Evolutionary conservation across 2,797 vertebrate species (phyloP).

Genomic region (Chelon labrosus): DNA sequence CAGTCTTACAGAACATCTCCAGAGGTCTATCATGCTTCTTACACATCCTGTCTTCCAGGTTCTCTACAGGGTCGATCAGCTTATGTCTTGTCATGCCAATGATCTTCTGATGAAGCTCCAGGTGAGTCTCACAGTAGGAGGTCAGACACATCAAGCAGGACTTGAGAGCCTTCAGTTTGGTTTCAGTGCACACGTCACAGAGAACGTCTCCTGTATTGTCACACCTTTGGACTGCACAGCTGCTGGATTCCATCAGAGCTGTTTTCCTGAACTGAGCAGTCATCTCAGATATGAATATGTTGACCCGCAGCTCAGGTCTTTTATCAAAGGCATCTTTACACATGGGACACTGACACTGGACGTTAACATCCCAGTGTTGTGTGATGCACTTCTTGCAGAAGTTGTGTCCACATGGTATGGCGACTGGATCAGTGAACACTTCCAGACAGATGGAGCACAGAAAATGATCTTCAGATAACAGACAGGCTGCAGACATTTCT

Average conservation of each 20-base stretch:
- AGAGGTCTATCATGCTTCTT: background rate
- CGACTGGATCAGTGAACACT: conserved; percentile 3
- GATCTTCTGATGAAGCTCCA: background rate
- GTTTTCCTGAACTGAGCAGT: background rate
- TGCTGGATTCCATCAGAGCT: background rate
- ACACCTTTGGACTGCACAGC: background rate
- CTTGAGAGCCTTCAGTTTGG: background rate
- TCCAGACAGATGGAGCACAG: conserved; percentile 8
- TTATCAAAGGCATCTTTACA: background rate
- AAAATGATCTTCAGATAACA: background rate
- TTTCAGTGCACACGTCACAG: background rate
- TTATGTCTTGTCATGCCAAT: background rate
- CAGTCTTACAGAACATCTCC: background rate
- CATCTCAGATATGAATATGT: background rate
- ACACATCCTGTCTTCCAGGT: background rate
- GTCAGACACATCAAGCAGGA: background rate
- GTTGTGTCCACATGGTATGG: conserved; percentile 5
- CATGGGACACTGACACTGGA: background rate
- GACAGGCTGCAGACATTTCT: background rate
- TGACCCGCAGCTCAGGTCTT: background rate
- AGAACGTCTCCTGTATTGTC: background rate
- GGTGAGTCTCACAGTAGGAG: conserved; percentile 6
- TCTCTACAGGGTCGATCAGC: background rate
- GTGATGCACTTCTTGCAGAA: conserved; percentile 2
- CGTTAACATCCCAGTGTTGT: background rate